phyloP scores from a whole-genome alignment of 2,888 invertebrate species.

The Cerastoderma edule region DNA sequence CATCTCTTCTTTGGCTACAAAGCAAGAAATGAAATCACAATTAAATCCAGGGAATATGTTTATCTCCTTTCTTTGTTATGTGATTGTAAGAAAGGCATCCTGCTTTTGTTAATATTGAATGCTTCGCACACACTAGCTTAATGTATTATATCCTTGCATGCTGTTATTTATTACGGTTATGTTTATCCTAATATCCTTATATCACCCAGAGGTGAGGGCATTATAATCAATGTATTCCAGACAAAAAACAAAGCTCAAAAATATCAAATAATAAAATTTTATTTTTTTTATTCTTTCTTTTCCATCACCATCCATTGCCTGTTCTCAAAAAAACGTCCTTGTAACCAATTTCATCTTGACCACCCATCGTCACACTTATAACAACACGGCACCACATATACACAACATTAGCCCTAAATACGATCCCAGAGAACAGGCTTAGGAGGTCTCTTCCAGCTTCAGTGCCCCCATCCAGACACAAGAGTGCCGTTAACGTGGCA shows the following conservation, averaged over 20 bases:
- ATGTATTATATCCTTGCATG: too few species aligned
- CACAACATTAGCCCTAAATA: constrained; percentile 76
- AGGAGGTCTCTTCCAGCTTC: constrained; percentile 80
- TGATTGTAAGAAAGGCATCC: too few species aligned
- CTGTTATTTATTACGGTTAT: too few species aligned
- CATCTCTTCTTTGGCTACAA: too few species aligned
- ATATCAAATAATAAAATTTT: constrained; percentile 34
- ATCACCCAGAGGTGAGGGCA: constrained; percentile 65
- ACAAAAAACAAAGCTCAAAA: constrained; percentile 25
- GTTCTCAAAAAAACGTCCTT: constrained; percentile 10
- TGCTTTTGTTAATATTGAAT: too few species aligned
- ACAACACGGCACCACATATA: constrained; percentile 12
- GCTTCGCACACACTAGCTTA: too few species aligned
- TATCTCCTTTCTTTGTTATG: too few species aligned
- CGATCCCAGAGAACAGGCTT: constrained; percentile 77
- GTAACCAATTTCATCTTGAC: neutral
- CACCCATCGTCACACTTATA: constrained; percentile 12
- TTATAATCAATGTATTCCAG: constrained; percentile 21
- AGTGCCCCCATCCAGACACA: constrained; percentile 69
- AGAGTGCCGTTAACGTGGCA: constrained; percentile 69
- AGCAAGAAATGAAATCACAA: too few species aligned
- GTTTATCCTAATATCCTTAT: neutral
- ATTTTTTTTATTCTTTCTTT: constrained; percentile 57
- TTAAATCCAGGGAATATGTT: too few species aligned
- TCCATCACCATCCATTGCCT: constrained; percentile 38